Evolutionary conservation across 2,888 invertebrate species (phyloP).

Genomic region (Pheosia tremula): DNA sequence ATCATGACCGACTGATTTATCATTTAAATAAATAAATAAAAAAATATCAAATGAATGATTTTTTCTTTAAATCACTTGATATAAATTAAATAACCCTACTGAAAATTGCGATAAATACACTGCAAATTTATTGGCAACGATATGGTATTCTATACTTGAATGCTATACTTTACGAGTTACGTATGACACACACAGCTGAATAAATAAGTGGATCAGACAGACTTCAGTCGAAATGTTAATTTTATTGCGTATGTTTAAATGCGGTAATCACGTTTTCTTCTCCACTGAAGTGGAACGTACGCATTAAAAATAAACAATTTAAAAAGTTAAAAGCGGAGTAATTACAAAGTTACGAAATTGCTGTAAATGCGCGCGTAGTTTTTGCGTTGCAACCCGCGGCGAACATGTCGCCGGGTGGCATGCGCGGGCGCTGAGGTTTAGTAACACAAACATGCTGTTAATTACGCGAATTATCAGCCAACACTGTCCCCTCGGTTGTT

Average conservation of each 20-base stretch:
- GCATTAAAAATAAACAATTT: slow-evolving; percentile 29
- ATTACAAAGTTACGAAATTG: slow-evolving; percentile 68
- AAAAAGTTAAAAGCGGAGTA: slow-evolving; percentile 49
- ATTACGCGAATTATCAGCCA: slow-evolving; percentile 70
- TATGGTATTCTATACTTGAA: too few species aligned
- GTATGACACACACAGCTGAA: too few species aligned
- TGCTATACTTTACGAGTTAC: too few species aligned
- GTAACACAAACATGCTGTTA: slow-evolving; percentile 64
- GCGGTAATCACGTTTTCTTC: slow-evolving; percentile 6
- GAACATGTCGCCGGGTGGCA: slow-evolving; percentile 57
- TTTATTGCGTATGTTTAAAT: slow-evolving; percentile 1
- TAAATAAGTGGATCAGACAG: background rate
- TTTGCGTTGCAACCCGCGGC: slow-evolving; percentile 52
- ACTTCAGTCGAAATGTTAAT: background rate
- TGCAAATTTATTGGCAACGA: too few species aligned
- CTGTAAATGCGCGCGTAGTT: slow-evolving; percentile 60
- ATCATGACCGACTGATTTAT: too few species aligned
- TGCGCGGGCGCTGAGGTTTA: slow-evolving; percentile 49
- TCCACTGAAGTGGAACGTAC: slow-evolving; percentile 24
- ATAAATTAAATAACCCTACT: too few species aligned
- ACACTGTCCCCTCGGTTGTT: slow-evolving; percentile 49
- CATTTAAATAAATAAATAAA: too few species aligned
- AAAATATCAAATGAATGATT: too few species aligned
- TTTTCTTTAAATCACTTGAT: too few species aligned
- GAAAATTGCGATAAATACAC: too few species aligned